Base-by-base conservation (phyloP, 2,113 vertebrate species). In the Cephalopterus ornatus region DNA sequence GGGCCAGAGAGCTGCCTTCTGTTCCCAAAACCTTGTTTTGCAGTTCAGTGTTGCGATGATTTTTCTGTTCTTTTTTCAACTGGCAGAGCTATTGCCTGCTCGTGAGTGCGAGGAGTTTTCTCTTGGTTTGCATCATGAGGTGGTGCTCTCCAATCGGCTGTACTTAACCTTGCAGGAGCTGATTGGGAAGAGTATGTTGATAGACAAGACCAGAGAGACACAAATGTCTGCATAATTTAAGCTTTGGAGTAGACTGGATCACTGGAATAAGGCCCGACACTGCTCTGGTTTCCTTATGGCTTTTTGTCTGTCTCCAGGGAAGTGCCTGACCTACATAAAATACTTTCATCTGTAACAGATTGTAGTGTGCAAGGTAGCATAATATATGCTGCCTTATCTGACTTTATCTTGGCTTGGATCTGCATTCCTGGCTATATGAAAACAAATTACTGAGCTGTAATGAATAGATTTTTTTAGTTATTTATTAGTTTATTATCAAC, bases 281-380 rank as follows among this genome's bases (percentile, higher is more conserved):
- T 53, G 46, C 58, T 95, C 76, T 92, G 56, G 53, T 95, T 89
- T 93, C 82, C 81, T 70, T 11, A 18, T 8, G 58, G 59, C 30
- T 91, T 72, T 88, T 74, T 83, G 71, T 88, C 46, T 26, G 72
- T 84, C 81, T 95, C 68, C 59, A 58, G 75, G 68, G 86, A 95
- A 76, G 30, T 77, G 47, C 62, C 84, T 95, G 95, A 92, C 93
- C 86, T 95, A 94, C 62, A 92, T 97, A 93, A 83, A 88, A 55
- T 35, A 81, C 80, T 92, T 95, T 53, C 33, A 61, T 92, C 62
- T 88, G 56, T 58, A 79, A 42, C 89, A 93, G 72, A 76, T 24
- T 63, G 71, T 58, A 11, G 50, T 49, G 62, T 93, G 58, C 85
- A 68, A 55, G 75, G 86, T 90, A 92, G 39, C 84, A 53, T 50